phyloP scores from a whole-genome alignment of 92 coral and sea anemone species.

The Nematostella vectensis region DNA sequence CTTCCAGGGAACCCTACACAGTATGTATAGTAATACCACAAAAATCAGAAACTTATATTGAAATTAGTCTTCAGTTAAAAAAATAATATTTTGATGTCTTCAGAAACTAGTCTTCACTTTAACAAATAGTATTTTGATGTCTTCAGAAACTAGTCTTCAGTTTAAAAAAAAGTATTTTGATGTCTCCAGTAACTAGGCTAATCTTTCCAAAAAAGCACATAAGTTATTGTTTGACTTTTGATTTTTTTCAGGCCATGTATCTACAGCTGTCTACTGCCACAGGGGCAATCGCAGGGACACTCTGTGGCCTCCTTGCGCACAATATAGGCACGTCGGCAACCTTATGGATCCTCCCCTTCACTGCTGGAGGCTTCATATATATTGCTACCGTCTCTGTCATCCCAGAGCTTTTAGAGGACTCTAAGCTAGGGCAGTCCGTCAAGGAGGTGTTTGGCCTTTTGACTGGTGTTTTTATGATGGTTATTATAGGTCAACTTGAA shows the following conservation, averaged over 20 bases:
- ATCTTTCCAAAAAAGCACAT: no score
- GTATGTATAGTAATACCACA: no score
- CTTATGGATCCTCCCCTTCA: conserved; percentile 93
- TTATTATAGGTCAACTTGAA: conserved; percentile 80
- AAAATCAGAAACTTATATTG: no score
- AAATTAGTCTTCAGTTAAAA: no score
- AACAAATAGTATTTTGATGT: no score
- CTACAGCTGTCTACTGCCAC: conserved; percentile 93
- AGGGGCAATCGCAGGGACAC: conserved; percentile 92
- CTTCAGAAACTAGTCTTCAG: no score
- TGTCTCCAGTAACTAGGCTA: no score
- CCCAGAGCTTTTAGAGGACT: conserved; percentile 81
- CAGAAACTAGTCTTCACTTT: no score
- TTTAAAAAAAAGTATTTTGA: no score
- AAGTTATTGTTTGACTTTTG: no score
- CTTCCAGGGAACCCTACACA: no score
- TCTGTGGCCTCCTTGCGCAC: conserved; percentile 91
- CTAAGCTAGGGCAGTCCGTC: conserved; percentile 87
- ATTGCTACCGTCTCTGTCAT: conserved; percentile 98
- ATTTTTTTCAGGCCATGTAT: conserved; percentile 71
- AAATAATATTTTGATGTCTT: no score
- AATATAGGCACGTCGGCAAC: conserved; percentile 89
- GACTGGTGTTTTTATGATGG: conserved; percentile 96
- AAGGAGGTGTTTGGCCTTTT: conserved; percentile 85
- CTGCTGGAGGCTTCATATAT: conserved; percentile 96